These are phyloP conservation scores for Philantomba maxwellii DNA, from an alignment of 2,113 vertebrate genomes.

Conservation along the genomic window DNA sequence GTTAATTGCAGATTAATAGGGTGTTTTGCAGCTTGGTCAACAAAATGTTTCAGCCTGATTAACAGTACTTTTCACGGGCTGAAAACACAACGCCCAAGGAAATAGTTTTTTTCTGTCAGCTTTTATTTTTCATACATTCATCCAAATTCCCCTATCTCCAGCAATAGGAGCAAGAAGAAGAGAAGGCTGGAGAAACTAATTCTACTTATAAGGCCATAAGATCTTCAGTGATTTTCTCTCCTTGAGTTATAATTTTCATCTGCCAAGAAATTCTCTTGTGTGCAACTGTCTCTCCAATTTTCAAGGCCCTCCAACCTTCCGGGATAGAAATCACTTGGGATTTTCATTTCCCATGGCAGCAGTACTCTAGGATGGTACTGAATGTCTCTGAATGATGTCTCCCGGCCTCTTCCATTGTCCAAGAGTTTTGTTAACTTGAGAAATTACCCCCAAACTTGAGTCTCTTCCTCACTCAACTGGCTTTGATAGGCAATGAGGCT, in stretches of 20 bases:
- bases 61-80: constrained; percentile 43
- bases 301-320: background rate
- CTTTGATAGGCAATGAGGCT: background rate
- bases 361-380: background rate
- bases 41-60: constrained; percentile 58
- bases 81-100: background rate
- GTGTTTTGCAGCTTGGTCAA: constrained; percentile 57
- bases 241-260: background rate
- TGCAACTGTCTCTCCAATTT: background rate
- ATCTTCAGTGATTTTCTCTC: background rate
- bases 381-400: background rate
- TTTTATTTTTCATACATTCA: constrained; percentile 32
- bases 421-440: background rate
- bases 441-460: background rate
- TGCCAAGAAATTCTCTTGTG: background rate
- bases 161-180: constrained; percentile 1
- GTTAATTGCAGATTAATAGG: constrained; percentile 60
- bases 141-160: background rate
- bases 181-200: background rate
- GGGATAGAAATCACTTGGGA: background rate
- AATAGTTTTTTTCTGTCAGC: constrained; percentile 22
- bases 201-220: background rate
- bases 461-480: background rate
- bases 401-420: background rate
- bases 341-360: background rate